These are phyloP conservation scores for Leptocoma aspasia DNA, from an alignment of 2,113 vertebrate genomes.

Conservation along the genomic window DNA sequence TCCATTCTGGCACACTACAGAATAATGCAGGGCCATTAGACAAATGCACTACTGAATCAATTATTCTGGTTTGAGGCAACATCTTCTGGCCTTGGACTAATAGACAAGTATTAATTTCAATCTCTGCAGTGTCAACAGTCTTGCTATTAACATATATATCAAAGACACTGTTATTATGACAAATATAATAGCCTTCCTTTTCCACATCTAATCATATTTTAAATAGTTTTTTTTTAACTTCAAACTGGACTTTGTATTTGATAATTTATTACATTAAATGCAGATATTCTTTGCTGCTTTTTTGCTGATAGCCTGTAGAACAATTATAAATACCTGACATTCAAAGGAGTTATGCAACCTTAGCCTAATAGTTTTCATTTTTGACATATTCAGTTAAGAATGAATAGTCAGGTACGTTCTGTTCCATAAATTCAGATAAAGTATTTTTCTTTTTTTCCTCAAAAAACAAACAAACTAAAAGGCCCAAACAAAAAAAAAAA, in stretches of 20 bases:
- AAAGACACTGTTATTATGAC: conserved; percentile 20
- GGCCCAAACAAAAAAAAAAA: not conserved
- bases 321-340: not conserved
- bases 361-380: not conserved
- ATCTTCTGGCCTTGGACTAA: conserved; percentile 53
- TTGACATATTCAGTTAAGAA: not conserved
- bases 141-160: conserved; percentile 53
- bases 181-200: not conserved
- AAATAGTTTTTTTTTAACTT: not conserved
- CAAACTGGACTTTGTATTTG: not conserved
- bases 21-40: conserved; percentile 42
- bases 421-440: not conserved
- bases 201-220: not conserved
- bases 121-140: conserved; percentile 48
- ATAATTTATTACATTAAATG: not conserved
- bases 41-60: conserved; percentile 66
- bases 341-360: not conserved
- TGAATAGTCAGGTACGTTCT: not conserved
- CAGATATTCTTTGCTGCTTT: not conserved
- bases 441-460: not conserved
- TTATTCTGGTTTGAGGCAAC: conserved; percentile 71
- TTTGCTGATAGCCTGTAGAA: not conserved
- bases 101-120: conserved; percentile 68
- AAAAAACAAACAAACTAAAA: not conserved
- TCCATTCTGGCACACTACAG: not conserved